phyloP scores from a whole-genome alignment of 2,113 vertebrate species.

The Thymallus thymallus region DNA sequence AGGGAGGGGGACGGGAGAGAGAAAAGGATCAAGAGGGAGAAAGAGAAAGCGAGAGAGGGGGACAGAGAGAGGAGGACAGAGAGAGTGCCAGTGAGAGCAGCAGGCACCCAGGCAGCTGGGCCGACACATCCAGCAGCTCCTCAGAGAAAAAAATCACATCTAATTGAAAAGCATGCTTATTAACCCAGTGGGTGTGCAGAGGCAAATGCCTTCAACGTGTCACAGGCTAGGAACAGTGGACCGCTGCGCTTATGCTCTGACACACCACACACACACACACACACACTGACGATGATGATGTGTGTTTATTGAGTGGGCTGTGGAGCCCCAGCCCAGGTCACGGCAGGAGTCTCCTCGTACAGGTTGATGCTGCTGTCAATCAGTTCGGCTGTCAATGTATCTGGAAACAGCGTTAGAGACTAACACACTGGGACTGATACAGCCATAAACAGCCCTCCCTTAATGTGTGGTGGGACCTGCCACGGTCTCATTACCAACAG shows the following conservation, averaged over 20 bases:
- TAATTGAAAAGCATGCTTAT: conserved; percentile 57
- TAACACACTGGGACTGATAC: conserved; percentile 8
- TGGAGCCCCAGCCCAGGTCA: conserved; percentile 10
- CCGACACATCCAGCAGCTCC: conserved; percentile 31
- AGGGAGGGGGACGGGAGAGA: not conserved
- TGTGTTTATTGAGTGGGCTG: conserved; percentile 22
- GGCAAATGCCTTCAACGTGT: conserved; percentile 31
- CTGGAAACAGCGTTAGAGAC: conserved; percentile 18
- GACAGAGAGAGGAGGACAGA: not conserved
- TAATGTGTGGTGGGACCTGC: not conserved
- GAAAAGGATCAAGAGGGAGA: conserved; percentile 9
- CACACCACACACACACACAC: conserved; percentile 19
- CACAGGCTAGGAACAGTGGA: conserved; percentile 13
- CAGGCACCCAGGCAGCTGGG: conserved; percentile 33
- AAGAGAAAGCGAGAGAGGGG: conserved; percentile 4
- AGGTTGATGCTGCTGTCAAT: conserved; percentile 31
- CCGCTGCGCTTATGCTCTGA: not conserved
- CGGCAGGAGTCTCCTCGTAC: conserved; percentile 16
- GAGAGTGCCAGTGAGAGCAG: not conserved
- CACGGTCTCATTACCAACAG: not conserved
- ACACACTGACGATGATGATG: conserved; percentile 30
- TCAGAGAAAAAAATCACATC: conserved; percentile 50
- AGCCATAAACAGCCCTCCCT: conserved; percentile 12
- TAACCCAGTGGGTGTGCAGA: conserved; percentile 42
- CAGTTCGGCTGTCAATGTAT: conserved; percentile 13